Evolutionary conservation across 2,797 vertebrate species (phyloP).

Genomic region (Silurus aristotelis): DNA sequence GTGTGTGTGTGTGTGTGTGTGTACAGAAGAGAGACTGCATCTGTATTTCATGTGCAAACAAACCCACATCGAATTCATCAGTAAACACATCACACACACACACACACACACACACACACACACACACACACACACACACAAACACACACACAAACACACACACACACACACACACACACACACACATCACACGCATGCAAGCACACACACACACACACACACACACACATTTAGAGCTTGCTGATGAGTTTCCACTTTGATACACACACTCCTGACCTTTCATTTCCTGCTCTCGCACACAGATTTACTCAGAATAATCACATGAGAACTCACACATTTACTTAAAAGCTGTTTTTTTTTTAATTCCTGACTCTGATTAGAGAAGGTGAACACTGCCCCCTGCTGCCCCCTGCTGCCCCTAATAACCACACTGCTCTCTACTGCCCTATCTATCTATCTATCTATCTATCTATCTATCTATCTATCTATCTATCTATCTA

Average conservation of each 20-base stretch:
- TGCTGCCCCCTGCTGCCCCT: not conserved
- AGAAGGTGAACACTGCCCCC: conserved; percentile 69
- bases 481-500: no score
- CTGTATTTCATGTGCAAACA: conserved; percentile 19
- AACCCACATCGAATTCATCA: conserved; percentile 23
- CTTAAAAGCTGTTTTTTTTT: conserved; percentile 14
- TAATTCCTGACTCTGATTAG: not conserved
- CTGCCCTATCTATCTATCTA: not conserved
- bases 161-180: conserved; percentile 7
- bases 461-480: no score
- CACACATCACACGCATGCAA: not conserved
- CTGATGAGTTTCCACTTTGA: conserved; percentile 24
- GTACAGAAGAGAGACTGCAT: not conserved
- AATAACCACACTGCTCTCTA: no score
- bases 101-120: not conserved
- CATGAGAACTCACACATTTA: not conserved
- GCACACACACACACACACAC: conserved; percentile 4
- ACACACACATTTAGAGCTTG: not conserved
- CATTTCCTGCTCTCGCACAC: not conserved
- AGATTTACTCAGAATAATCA: conserved; percentile 28
- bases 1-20: not conserved
- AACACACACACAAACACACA: conserved; percentile 7
- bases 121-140: conserved; percentile 8
- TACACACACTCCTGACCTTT: conserved; percentile 26
- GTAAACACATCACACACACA: conserved; percentile 9